A percentile compares a stretch with the other conserved stretches of the same genome.
These are phyloP conservation scores for Aramus guarauna DNA, from an alignment of 2,113 vertebrate species.

Conservation along the genomic window DNA sequence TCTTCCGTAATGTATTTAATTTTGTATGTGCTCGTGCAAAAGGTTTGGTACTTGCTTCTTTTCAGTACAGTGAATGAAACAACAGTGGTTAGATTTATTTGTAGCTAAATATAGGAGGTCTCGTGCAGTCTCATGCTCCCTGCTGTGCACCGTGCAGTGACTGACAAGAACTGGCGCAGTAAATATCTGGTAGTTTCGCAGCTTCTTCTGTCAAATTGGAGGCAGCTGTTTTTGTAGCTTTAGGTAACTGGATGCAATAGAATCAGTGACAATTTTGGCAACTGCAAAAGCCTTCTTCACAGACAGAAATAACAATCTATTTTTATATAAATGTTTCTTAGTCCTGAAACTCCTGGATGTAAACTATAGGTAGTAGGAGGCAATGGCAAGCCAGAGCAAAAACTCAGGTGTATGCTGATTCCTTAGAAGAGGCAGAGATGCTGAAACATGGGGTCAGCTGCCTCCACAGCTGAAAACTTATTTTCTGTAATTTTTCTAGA, in stretches of 20 bases:
- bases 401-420: neutral
- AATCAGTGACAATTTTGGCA: neutral
- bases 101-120: neutral
- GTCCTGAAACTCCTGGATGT: neutral
- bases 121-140: neutral
- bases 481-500: neutral
- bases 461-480: neutral
- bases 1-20: neutral
- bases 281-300: neutral
- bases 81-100: neutral
- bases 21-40: neutral
- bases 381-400: neutral
- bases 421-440: neutral
- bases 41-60: neutral
- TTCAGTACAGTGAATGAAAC: neutral
- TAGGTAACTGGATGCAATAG: neutral
- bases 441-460: neutral
- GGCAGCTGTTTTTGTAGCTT: neutral
- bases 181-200: neutral
- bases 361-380: neutral
- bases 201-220: neutral
- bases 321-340: neutral
- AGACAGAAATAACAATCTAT: neutral
- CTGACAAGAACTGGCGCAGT: neutral
- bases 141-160: neutral